phyloP scores from a whole-genome alignment of 2,888 invertebrate genomes.

The Plagodis pulveraria region DNA sequence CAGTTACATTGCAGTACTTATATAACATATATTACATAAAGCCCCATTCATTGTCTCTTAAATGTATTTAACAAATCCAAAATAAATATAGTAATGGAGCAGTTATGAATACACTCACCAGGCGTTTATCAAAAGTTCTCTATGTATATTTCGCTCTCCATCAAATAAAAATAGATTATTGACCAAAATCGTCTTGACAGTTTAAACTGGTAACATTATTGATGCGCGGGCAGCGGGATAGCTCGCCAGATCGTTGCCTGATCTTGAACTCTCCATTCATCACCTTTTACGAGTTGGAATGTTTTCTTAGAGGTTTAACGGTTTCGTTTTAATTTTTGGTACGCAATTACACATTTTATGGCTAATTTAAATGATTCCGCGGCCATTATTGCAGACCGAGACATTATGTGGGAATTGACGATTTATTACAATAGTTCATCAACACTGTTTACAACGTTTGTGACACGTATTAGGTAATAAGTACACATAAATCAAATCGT shows the following conservation, averaged over 20 bases:
- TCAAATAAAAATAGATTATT: no score
- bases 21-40: no score
- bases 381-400: slow-evolving; percentile 5
- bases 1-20: no score
- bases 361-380: slow-evolving; percentile 57
- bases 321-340: slow-evolving; percentile 74
- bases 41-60: no score
- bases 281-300: slow-evolving; percentile 71
- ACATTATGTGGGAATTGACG: not conserved
- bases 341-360: slow-evolving; percentile 65
- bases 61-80: no score
- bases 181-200: no score
- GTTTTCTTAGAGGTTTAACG: slow-evolving; percentile 72
- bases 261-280: slow-evolving; percentile 79
- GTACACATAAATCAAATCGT: no score
- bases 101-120: no score
- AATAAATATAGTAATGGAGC: no score
- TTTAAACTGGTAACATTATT: slow-evolving; percentile 6
- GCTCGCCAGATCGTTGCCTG: slow-evolving; percentile 54
- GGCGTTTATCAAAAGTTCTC: no score
- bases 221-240: slow-evolving; percentile 37
- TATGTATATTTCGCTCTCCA: no score
- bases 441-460: not conserved
- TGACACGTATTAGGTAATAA: no score
- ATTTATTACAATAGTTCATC: not conserved